A percentile compares a stretch with the other conserved stretches of the same genome.
These are phyloP conservation scores for Anas georgica DNA, from an alignment of 2,797 vertebrate species.

Conservation along the genomic window DNA sequence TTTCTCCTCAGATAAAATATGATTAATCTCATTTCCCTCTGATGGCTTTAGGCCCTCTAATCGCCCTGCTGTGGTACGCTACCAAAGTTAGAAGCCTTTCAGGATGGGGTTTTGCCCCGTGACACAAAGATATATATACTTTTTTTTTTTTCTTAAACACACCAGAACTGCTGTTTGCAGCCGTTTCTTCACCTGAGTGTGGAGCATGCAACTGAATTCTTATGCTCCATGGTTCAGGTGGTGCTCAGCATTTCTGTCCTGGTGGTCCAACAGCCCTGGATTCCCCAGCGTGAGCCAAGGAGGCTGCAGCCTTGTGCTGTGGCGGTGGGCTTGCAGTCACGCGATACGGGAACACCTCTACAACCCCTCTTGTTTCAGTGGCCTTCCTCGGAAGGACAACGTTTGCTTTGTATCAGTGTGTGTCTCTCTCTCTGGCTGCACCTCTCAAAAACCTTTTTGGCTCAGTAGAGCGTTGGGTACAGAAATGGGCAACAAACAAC, in stretches of 20 bases:
- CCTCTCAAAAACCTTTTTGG: background rate
- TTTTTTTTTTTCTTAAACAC: background rate
- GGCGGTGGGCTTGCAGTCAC: background rate
- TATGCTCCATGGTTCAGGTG: background rate
- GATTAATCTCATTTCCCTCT: background rate
- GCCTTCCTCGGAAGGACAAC: conserved; percentile 9
- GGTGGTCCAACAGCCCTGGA: background rate
- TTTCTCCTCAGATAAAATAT: background rate
- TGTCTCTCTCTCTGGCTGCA: background rate
- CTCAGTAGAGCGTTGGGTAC: background rate
- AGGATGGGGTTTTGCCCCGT: background rate
- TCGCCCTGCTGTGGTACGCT: background rate
- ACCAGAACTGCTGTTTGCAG: conserved; percentile 10
- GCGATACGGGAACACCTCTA: background rate
- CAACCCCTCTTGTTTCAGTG: background rate
- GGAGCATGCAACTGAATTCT: background rate
- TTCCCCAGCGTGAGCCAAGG: background rate
- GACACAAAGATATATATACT: background rate
- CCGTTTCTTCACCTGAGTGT: background rate
- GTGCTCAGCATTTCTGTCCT: background rate
- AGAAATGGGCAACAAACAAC: background rate
- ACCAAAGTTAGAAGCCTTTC: conserved; percentile 51
- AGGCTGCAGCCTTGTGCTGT: background rate
- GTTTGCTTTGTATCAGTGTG: background rate
- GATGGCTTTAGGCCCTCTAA: conserved; percentile 5